Evolutionary conservation across 2,797 vertebrate species (phyloP), one percentile per base, ranked within the genome.

Genomic region (Kryptolebias ocellatus): DNA sequence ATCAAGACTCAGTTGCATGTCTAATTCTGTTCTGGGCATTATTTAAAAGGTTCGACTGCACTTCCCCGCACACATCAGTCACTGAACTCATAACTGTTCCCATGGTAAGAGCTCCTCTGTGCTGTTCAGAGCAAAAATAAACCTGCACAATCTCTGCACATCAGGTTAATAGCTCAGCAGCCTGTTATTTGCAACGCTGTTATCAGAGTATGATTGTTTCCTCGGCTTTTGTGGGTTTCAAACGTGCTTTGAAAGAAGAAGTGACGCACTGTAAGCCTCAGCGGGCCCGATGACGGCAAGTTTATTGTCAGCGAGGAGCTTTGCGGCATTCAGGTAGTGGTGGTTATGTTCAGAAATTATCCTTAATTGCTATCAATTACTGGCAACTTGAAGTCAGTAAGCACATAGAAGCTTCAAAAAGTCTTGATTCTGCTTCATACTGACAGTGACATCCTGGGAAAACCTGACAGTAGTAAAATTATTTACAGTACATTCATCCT

Each of bases 151-250:
- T 18, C n/a, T 24, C 31, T 12, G 46, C 53, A 62, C 52, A 53
- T 47, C 27, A 57, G 53, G 39, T 53, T 57, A 61, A 61, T 66
- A 45, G 29, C 62, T 52, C 28, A 39, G 51, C 60, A 67, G 51
- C 55, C 47, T 61, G 29, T 53, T 60, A 59, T 62, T 70, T 69
- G 47, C 37, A 16, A 45, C 53, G 28, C 24, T 55, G 62, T 70
- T 66, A 29, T 29, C 50, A 62, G 27, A n/a, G 7, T 50, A 44
- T 61, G 46, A 52, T 69, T 64, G 51, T 56, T 71, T 51, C 59
- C 31, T 54, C 24, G 27, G n/a, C 54, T 67, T 67, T 74, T 34
- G 7, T 14, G 67, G 39, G 57, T 42, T 53, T 73, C 47, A 54
- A 42, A 54, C 45, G 18, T 66, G 53, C n/a, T 62, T 62, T 54